Conservation (phyloP, 2,888 invertebrate species). For the Deilephila porcellus region DNA sequence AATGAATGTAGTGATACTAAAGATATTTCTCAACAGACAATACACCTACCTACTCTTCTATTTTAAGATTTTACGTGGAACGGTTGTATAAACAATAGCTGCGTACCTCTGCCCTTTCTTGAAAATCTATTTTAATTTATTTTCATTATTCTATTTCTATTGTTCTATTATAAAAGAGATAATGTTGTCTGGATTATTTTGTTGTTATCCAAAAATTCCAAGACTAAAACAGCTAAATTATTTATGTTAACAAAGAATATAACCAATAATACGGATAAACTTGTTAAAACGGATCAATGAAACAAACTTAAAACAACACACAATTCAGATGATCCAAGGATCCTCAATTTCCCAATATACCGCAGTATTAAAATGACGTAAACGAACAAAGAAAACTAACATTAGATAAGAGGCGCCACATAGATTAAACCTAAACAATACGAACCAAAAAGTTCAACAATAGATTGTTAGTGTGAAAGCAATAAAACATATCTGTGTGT, state of each 20-base stretch:
- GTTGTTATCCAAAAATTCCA: background rate
- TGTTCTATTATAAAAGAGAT: background rate
- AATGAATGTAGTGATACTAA: background rate
- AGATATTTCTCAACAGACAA: background rate
- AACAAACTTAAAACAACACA: background rate
- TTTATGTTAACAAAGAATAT: background rate
- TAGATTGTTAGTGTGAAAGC: conserved; percentile 1
- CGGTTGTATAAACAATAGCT: background rate
- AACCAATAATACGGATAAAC: background rate
- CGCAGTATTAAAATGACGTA: background rate
- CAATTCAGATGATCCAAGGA: background rate
- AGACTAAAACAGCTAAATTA: background rate
- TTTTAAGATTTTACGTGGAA: conserved; percentile 1
- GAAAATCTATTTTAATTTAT: background rate
- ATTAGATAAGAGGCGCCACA: conserved; percentile 13
- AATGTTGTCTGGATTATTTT: background rate
- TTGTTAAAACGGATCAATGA: background rate
- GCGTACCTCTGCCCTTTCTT: background rate
- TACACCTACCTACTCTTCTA: background rate
- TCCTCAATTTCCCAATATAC: background rate
- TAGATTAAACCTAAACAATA: conserved; percentile 8
- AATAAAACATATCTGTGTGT: conserved; percentile 2
- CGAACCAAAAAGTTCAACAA: background rate
- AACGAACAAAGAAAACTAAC: conserved; percentile 7
- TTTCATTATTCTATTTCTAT: background rate